Percentiles rank a stretch among this genome's conserved stretches.
Evolutionary conservation across 2,888 invertebrate genomes (phyloP).

Genomic region (Lymantria dispar): DNA sequence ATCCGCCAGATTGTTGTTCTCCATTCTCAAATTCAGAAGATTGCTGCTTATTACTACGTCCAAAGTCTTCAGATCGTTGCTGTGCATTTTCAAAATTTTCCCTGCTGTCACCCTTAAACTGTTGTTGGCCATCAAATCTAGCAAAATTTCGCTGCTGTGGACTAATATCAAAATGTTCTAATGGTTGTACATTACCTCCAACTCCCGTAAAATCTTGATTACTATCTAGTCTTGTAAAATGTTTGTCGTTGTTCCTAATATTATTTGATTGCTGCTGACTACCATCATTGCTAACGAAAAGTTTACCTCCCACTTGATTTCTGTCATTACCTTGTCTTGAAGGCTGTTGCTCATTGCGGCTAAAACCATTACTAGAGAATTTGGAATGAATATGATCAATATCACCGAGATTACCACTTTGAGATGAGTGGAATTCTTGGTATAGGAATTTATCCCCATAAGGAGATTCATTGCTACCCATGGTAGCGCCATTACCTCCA

Average conservation of each 20-base stretch:
- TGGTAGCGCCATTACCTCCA: too few relatives aligned
- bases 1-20: not conserved
- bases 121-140: not conserved
- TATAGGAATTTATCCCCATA: conserved; percentile 21
- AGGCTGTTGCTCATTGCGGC: not conserved
- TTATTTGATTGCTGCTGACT: conserved; percentile 1
- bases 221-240: too few relatives aligned
- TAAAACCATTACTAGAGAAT: conserved; percentile 6
- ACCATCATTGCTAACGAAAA: not conserved
- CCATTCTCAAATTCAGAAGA: conserved; percentile 1
- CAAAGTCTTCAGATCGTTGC: conserved; percentile 1
- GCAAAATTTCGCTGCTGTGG: not conserved
- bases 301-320: not conserved
- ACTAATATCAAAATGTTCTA: not conserved
- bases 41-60: not conserved
- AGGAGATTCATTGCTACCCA: not conserved
- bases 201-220: too few relatives aligned
- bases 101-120: not conserved
- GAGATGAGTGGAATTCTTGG: conserved; percentile 40
- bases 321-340: not conserved
- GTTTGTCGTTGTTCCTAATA: too few relatives aligned
- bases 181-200: not conserved
- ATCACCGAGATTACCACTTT: conserved; percentile 20
- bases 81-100: conserved; percentile 4
- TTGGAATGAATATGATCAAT: conserved; percentile 12